phyloP scores from a whole-genome alignment of 2,113 vertebrate genomes.

The Sceloporus undulatus region DNA sequence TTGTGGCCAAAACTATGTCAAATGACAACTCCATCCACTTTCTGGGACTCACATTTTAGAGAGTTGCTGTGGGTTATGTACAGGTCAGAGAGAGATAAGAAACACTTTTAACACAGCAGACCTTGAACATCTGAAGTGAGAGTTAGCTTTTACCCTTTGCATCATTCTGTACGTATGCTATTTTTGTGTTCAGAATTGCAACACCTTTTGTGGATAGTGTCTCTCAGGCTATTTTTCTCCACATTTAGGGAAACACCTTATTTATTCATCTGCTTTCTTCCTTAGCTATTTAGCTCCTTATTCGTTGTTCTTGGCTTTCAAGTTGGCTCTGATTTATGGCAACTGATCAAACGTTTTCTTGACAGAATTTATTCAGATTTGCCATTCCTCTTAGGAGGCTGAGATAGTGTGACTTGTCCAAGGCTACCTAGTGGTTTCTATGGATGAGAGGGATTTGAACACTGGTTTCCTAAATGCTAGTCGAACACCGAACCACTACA shows the following conservation, averaged over 20 bases:
- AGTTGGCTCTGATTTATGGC: no score
- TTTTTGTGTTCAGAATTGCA: not conserved
- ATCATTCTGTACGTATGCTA: not conserved
- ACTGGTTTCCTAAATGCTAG: no score
- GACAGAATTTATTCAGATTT: no score
- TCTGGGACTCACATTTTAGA: slow-evolving; percentile 51
- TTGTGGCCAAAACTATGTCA: slow-evolving; percentile 67
- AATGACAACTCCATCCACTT: slow-evolving; percentile 54
- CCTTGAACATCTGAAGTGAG: not conserved
- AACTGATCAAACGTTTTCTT: no score
- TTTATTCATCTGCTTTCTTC: not conserved
- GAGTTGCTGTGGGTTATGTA: slow-evolving; percentile 42
- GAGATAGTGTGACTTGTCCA: no score
- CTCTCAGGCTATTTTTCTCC: not conserved
- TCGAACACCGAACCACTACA: no score
- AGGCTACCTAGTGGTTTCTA: no score
- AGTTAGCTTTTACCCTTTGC: not conserved
- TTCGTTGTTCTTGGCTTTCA: no score
- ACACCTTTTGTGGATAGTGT: not conserved
- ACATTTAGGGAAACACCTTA: not conserved
- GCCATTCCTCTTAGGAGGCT: no score
- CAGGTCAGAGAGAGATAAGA: slow-evolving; percentile 7
- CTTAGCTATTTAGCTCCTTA: not conserved
- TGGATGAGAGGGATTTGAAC: no score
- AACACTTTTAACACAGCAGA: not conserved